These are phyloP conservation scores for Pipistrellus pygmaeus DNA, from an alignment of 2,797 vertebrate genomes.

Conservation along the genomic window DNA sequence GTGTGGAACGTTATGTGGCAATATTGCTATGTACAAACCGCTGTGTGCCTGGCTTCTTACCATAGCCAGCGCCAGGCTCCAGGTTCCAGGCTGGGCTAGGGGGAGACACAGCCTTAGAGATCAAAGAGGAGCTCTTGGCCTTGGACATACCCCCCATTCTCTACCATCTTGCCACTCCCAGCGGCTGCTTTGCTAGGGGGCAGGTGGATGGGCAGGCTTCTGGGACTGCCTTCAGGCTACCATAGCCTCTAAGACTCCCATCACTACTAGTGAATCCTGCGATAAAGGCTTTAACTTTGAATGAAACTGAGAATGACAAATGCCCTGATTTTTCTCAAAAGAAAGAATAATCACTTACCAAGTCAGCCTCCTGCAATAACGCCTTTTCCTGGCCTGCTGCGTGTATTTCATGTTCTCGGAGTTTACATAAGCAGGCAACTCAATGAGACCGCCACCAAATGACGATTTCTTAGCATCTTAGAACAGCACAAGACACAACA, in stretches of 20 bases:
- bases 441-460: neutral
- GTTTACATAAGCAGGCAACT: constrained; percentile 82
- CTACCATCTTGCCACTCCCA: neutral
- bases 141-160: neutral
- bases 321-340: constrained; percentile 35
- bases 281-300: constrained; percentile 4
- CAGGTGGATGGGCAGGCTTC: neutral
- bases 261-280: constrained; percentile 5
- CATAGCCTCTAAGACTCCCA: neutral
- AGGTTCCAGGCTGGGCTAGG: neutral
- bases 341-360: constrained; percentile 86
- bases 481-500: constrained; percentile 55
- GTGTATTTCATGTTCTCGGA: constrained; percentile 85
- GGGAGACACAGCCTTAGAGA: neutral
- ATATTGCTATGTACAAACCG: neutral
- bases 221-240: neutral
- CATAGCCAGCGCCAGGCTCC: neutral
- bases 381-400: constrained; percentile 86
- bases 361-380: constrained; percentile 87
- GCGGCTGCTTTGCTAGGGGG: neutral
- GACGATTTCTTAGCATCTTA: constrained; percentile 58
- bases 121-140: neutral
- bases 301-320: constrained; percentile 32
- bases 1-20: neutral
- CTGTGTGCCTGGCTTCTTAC: neutral